Percentiles rank a stretch among this genome's conserved stretches.
phyloP scores from a whole-genome alignment of 2,888 invertebrate genomes.

The Hirudinaria manillensis region DNA sequence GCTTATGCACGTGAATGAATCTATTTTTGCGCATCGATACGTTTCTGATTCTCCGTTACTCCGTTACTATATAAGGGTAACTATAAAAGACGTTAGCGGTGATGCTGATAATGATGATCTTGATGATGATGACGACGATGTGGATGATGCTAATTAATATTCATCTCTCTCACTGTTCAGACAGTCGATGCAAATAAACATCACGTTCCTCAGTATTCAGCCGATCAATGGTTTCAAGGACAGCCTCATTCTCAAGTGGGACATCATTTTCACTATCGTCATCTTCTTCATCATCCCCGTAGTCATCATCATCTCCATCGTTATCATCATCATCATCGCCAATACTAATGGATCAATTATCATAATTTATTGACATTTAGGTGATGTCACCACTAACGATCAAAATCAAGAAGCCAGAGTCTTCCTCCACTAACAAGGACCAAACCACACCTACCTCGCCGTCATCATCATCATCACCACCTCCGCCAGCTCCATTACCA shows the following conservation, averaged over 20 bases:
- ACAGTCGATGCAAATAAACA: background rate
- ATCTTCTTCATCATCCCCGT: background rate
- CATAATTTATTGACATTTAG: no score
- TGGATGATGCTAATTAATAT: background rate
- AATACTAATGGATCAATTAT: no score
- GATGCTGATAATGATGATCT: background rate
- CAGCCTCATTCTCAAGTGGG: conserved; percentile 8
- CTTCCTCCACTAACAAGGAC: no score
- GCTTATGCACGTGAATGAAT: no score
- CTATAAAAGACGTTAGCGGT: background rate
- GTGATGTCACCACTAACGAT: no score
- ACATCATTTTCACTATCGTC: background rate
- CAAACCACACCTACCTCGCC: background rate
- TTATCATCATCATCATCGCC: background rate
- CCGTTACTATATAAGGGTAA: no score
- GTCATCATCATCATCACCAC: background rate
- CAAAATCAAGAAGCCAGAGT: no score
- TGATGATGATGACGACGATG: background rate
- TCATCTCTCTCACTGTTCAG: no score
- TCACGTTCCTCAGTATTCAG: background rate
- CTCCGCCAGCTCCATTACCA: background rate
- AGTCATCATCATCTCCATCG: background rate
- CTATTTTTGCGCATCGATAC: no score
- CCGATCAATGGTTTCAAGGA: conserved; percentile 15
- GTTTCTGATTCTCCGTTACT: no score